These are phyloP conservation scores for Dolichopus griseipennis DNA, from an alignment of 2,888 invertebrate species.

Conservation along the genomic window DNA sequence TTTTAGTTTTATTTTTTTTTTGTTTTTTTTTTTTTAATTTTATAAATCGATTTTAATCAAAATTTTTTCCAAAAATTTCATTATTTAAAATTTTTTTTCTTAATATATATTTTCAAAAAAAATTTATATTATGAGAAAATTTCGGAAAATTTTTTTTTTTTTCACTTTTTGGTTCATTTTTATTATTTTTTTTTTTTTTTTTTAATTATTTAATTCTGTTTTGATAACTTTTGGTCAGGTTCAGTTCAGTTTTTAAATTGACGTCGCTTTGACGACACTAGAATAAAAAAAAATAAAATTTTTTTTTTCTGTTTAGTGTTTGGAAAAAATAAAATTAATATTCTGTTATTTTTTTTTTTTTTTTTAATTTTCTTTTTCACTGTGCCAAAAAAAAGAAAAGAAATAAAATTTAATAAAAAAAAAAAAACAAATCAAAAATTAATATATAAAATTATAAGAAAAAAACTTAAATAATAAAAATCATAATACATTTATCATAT, in stretches of 20 bases:
- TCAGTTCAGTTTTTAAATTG: slow-evolving; percentile 4
- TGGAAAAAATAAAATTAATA: not conserved
- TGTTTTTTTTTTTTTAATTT: not conserved
- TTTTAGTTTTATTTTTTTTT: no score
- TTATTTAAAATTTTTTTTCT: not conserved
- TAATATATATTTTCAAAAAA: no score
- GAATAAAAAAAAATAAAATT: not conserved
- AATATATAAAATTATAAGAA: not conserved
- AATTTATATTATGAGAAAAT: not conserved
- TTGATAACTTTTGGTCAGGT: no score
- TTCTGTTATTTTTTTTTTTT: not conserved
- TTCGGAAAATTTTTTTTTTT: not conserved
- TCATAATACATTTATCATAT: no score
- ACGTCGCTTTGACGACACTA: slow-evolving; percentile 7
- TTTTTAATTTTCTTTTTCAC: not conserved
- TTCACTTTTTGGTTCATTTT: not conserved
- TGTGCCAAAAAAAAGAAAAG: not conserved
- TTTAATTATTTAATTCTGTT: no score
- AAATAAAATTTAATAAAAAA: not conserved
- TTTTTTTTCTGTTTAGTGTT: not conserved
- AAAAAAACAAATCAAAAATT: not conserved
- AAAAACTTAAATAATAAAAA: no score
- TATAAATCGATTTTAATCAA: not conserved
- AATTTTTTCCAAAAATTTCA: not conserved
- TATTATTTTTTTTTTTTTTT: no score